Evolutionary conservation across 2,888 invertebrate species (phyloP), one percentile per base, ranked within the genome.

Genomic region (Megaustenia siamemsis): DNA sequence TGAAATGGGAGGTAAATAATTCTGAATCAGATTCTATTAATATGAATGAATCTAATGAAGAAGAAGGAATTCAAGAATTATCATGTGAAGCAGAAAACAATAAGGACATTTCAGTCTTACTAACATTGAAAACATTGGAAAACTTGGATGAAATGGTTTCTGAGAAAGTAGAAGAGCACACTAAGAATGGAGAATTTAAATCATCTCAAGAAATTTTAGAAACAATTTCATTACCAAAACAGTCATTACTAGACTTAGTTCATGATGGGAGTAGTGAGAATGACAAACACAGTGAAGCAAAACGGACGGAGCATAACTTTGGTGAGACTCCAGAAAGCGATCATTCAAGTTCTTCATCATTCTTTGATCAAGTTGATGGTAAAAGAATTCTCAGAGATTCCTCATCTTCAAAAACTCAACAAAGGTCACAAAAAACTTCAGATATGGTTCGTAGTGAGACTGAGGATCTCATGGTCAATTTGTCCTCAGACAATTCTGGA

Each of bases 401-500:
- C 43, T 63, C 60, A 32, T 28, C 43, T 35, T 69, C 18, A 28
- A 60, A 40, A 18, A 4, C 5, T 45, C 43, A 78, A 24, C 53
- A 43, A 40, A 56, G 76, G 24, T 28, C 38, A 32, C 80, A 63
- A 24, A 60, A 69, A 24, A 53, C 56, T 6, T 83, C 84, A 63
- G 88, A 85, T 35, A 91, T 93, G 90, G 91, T 92, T 10, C 89
- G 93, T 32, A 92, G 93, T 88, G 93, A 93, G 87, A 93, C 93
- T 0, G 93, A 93, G 82, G 93, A 93, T 84, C 91, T 91, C 69
- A 89, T 90, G 85, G 88, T 88, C n/a, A 87, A 85, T 60, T 80
- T 87, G 75, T 88, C 89, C 18, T 89, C 90, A 32, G 89, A 90
- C 40, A 90, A 89, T 66, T 90, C 91, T 66, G 90, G 91, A 5